Conservation (phyloP, 2,113 vertebrate genomes). For the Emydocephalus ijimae region DNA sequence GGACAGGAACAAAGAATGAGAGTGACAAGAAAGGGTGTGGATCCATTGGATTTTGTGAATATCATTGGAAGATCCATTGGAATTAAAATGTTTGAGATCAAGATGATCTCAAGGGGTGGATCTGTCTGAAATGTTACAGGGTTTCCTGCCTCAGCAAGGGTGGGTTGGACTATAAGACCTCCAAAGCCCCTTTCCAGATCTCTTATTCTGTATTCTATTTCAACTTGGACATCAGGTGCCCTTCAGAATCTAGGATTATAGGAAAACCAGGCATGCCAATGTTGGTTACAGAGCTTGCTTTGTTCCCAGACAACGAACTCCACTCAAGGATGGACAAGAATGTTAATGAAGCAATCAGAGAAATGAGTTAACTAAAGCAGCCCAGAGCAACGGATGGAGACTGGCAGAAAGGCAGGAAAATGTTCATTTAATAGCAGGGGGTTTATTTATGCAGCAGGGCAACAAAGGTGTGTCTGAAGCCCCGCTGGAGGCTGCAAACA, state of each 20-base stretch:
- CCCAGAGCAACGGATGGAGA: slow-evolving; percentile 40
- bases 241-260: background rate
- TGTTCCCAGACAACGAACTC: slow-evolving; percentile 7
- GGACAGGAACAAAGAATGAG: rapidly evolving
- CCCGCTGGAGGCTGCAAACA: background rate
- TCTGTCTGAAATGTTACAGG: background rate
- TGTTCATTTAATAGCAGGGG: slow-evolving; percentile 47
- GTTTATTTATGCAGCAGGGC: background rate
- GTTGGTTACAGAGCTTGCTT: background rate
- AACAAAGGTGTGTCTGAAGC: background rate
- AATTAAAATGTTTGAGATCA: background rate
- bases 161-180: background rate
- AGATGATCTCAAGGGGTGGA: rapidly evolving
- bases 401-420: slow-evolving; percentile 29
- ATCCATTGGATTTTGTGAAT: background rate
- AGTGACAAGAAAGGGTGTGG: rapidly evolving
- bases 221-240: background rate
- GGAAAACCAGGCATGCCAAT: background rate
- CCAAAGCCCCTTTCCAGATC: background rate
- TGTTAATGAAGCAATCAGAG: slow-evolving; percentile 19
- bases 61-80: background rate
- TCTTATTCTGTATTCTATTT: background rate
- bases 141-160: background rate
- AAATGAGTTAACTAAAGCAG: slow-evolving; percentile 30
- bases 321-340: background rate